Evolutionary conservation across 1,140 invertebrate genomes (phyloP).

Genomic region (Tetranychus cinnabarinus): DNA sequence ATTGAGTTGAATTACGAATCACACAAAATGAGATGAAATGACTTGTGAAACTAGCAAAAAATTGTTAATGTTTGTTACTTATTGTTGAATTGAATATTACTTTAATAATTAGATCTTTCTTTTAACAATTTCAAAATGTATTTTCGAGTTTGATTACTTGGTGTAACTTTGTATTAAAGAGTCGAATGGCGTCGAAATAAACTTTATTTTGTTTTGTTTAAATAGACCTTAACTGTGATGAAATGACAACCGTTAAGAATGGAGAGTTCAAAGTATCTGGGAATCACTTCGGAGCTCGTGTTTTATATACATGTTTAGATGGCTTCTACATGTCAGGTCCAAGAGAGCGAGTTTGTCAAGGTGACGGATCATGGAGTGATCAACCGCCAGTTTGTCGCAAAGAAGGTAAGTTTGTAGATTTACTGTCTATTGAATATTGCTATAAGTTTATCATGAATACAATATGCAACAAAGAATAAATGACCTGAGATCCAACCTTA

Average conservation of each 20-base stretch:
- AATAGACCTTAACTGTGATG: slow-evolving; percentile 55
- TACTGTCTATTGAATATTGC: slow-evolving; percentile 6
- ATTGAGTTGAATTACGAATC: no score
- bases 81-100: no score
- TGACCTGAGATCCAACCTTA: no score
- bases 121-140: no score
- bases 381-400: slow-evolving; percentile 61
- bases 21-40: no score
- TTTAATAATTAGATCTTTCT: no score
- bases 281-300: slow-evolving; percentile 47
- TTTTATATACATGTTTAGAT: slow-evolving; percentile 58
- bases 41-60: no score
- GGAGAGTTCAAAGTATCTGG: slow-evolving; percentile 40
- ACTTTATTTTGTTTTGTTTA: background rate
- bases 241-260: slow-evolving; percentile 38
- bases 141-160: no score
- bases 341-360: slow-evolving; percentile 57
- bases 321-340: slow-evolving; percentile 67
- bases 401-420: slow-evolving; percentile 33
- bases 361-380: slow-evolving; percentile 76
- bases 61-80: no score
- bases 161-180: no score
- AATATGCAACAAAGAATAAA: background rate
- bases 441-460: background rate
- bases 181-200: no score